Evolutionary conservation across 2,113 vertebrate genomes (phyloP), one percentile per base, ranked within the genome.

Genomic region (Trochalopteron elliotii): DNA sequence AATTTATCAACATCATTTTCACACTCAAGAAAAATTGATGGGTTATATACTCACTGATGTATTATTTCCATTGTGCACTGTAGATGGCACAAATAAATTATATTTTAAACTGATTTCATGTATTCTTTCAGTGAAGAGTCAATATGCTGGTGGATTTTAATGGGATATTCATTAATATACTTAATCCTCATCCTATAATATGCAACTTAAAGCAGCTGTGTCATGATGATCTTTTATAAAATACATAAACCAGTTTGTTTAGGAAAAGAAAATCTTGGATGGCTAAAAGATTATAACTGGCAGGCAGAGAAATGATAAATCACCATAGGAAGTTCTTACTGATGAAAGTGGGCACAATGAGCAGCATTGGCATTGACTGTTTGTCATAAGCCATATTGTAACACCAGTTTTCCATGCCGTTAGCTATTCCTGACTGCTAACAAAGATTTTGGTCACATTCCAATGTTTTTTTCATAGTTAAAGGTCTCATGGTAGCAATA

Each of bases 401-500:
- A 70, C 40, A 67, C 35, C 45, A 25, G 22, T 69, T 91, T 96
- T 90, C 53, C 57, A 75, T 5, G 42, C 91, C 0, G 0, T 69
- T 93, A 81, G 68, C 76, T 90, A 47, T 90, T 95, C 53, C 45
- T 78, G 31, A 12, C 79, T 85, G 39, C 60, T 71, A 89, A 75
- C 40, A 75, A 77, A 78, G 92, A 79, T 87, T 78, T 56, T 92
- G 82, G 56, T 87, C 24, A 37, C 59, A 65, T 80, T 92, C 81
- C 90, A 93, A 21, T 57, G 6, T 5, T 63, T 86, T 93, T 92
- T 77, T 91, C 17, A 12, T 61, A 68, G 53, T 50, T 90, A 72
- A 83, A 67, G 16, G 64, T 93, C 75, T 96, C 89, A 68, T 42
- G 77, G 71, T 94, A 91, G 76, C 71, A 91, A 75, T 91, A 83